phyloP scores from a whole-genome alignment of 1,140 invertebrate species.

The Chymomyza costata region DNA sequence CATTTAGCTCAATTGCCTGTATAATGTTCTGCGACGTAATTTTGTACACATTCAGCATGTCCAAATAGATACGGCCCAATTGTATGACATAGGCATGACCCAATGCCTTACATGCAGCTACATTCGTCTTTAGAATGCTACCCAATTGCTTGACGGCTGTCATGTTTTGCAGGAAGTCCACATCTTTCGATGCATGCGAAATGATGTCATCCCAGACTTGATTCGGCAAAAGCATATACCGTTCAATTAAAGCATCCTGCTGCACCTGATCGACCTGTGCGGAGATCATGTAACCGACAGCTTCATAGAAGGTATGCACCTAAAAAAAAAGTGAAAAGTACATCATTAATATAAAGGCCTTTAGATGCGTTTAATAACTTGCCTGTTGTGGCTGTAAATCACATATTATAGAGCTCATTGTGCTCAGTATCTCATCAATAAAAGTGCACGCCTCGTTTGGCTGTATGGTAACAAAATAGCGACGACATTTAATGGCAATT shows the following conservation, averaged over 20 bases:
- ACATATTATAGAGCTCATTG: slow-evolving; percentile 98
- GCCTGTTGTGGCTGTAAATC: slow-evolving; percentile 98
- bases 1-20: slow-evolving; percentile 95
- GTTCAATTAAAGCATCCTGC: slow-evolving; percentile 96
- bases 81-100: slow-evolving; percentile 97
- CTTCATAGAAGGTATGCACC: slow-evolving; percentile 99
- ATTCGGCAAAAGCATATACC: slow-evolving; percentile 98
- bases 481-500: slow-evolving; percentile 98
- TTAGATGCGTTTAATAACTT: slow-evolving; percentile 20
- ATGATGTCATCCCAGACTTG: slow-evolving; percentile 99
- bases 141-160: slow-evolving; percentile 98
- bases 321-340: slow-evolving; percentile 61
- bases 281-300: slow-evolving; percentile 99
- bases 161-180: slow-evolving; percentile 95
- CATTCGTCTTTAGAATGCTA: slow-evolving; percentile 99
- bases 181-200: slow-evolving; percentile 96
- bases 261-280: slow-evolving; percentile 92
- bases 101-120: slow-evolving; percentile 97
- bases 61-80: slow-evolving; percentile 96
- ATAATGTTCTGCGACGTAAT: slow-evolving; percentile 99
- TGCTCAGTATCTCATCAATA: slow-evolving; percentile 98
- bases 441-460: slow-evolving; percentile 97
- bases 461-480: slow-evolving; percentile 98
- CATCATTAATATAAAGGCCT: background rate
- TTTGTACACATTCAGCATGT: slow-evolving; percentile 99